phyloP scores from a whole-genome alignment of 2,888 invertebrate genomes.

The Blomia tropicalis region DNA sequence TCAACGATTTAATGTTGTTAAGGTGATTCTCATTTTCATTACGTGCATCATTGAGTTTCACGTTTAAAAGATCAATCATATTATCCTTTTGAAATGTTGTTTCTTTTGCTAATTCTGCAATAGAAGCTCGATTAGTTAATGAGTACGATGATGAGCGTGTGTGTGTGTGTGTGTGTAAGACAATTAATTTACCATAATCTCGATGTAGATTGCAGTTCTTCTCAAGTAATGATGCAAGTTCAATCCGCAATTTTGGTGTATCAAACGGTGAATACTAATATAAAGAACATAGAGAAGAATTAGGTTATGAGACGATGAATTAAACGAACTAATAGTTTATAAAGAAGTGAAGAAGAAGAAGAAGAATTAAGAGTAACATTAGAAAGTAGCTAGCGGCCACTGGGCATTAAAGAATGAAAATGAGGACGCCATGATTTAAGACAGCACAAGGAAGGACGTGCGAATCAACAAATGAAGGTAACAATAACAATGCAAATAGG shows the following conservation, averaged over 20 bases:
- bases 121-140: neutral
- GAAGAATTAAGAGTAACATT: too few relatives aligned
- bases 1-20: neutral
- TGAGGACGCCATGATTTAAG: too few relatives aligned
- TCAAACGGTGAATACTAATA: constrained; percentile 3
- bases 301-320: neutral
- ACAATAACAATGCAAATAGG: too few relatives aligned
- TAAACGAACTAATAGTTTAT: neutral
- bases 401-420: too few relatives aligned
- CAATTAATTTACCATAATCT: constrained; percentile 8
- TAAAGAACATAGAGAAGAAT: neutral
- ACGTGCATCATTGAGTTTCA: neutral
- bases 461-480: too few relatives aligned
- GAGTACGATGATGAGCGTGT: neutral
- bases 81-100: neutral
- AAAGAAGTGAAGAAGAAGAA: neutral
- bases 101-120: constrained; percentile 13
- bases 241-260: neutral
- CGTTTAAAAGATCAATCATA: neutral
- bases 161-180: neutral
- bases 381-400: too few relatives aligned
- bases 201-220: neutral
- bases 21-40: neutral
- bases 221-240: neutral
- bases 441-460: too few relatives aligned